phyloP scores from a whole-genome alignment of 1,140 invertebrate genomes.

The Calephelis virginiensis region DNA sequence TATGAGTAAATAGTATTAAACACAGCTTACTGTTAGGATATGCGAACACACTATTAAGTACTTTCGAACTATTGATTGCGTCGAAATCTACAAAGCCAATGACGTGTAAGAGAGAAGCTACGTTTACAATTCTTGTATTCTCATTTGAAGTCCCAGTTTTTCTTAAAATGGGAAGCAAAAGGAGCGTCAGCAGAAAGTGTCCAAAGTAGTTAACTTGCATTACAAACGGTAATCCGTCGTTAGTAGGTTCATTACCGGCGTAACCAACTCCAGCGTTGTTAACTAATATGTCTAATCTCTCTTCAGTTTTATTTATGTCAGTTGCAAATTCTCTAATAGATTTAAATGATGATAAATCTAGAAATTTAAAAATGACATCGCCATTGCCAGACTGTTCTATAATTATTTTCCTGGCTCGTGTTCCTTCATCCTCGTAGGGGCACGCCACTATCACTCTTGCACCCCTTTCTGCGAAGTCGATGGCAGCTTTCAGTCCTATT shows the following conservation, averaged over 20 bases:
- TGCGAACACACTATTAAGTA: background rate
- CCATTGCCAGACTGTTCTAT: slow-evolving; percentile 63
- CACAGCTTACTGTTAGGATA: slow-evolving; percentile 86
- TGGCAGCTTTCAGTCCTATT: slow-evolving; percentile 91
- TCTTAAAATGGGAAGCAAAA: slow-evolving; percentile 86
- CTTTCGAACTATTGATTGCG: slow-evolving; percentile 82
- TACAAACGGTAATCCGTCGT: slow-evolving; percentile 88
- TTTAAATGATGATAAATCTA: slow-evolving; percentile 88
- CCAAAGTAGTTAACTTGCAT: slow-evolving; percentile 94
- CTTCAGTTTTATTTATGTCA: slow-evolving; percentile 81
- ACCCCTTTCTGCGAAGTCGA: slow-evolving; percentile 84
- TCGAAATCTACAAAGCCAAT: slow-evolving; percentile 85
- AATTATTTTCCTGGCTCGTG: slow-evolving; percentile 70
- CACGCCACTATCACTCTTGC: slow-evolving; percentile 92
- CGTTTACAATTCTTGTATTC: slow-evolving; percentile 89
- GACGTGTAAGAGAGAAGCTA: slow-evolving; percentile 88
- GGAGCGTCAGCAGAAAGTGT: slow-evolving; percentile 88
- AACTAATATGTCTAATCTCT: slow-evolving; percentile 87
- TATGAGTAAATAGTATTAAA: slow-evolving; percentile 89
- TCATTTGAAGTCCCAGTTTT: slow-evolving; percentile 85
- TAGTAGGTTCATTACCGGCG: slow-evolving; percentile 70
- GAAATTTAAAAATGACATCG: slow-evolving; percentile 69
- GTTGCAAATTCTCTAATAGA: slow-evolving; percentile 86
- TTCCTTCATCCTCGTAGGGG: slow-evolving; percentile 81
- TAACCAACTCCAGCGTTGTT: slow-evolving; percentile 86